A percentile compares a stretch with the other conserved stretches of the same genome.
phyloP scores from a whole-genome alignment of 2,113 vertebrate species.

The Strigops habroptila region DNA sequence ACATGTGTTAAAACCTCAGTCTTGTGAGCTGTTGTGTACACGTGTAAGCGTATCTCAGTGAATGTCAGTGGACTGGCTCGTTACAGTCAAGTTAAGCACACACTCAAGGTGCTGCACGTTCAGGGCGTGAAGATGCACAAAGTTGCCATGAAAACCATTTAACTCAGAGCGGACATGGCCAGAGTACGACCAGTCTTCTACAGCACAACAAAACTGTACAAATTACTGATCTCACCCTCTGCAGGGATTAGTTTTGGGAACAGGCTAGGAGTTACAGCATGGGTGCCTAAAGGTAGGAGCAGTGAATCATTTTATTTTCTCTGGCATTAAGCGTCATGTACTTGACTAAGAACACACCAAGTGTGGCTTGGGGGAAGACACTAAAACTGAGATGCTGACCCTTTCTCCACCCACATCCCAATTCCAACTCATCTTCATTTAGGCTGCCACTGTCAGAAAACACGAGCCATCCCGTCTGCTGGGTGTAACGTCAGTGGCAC shows the following conservation, averaged over 20 bases:
- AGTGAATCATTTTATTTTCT: background rate
- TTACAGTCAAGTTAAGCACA: background rate
- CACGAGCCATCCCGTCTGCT: rapidly evolving
- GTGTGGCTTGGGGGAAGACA: background rate
- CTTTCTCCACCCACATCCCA: background rate
- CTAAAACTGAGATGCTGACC: background rate
- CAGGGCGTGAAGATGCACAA: background rate
- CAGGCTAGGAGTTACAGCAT: background rate
- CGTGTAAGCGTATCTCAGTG: rapidly evolving
- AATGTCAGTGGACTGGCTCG: background rate
- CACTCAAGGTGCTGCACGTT: rapidly evolving
- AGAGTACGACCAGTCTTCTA: background rate
- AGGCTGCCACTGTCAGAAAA: background rate
- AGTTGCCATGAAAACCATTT: background rate
- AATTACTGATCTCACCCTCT: background rate
- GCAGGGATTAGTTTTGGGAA: background rate
- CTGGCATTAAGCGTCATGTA: background rate
- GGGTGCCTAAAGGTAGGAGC: background rate
- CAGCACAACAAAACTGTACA: background rate
- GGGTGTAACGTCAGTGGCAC: background rate
- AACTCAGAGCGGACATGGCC: background rate
- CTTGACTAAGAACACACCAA: background rate
- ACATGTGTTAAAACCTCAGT: background rate
- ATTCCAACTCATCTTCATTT: background rate
- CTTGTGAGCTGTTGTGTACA: background rate